phyloP scores from a whole-genome alignment of 1,140 invertebrate species.

The Drosophila tristis region DNA sequence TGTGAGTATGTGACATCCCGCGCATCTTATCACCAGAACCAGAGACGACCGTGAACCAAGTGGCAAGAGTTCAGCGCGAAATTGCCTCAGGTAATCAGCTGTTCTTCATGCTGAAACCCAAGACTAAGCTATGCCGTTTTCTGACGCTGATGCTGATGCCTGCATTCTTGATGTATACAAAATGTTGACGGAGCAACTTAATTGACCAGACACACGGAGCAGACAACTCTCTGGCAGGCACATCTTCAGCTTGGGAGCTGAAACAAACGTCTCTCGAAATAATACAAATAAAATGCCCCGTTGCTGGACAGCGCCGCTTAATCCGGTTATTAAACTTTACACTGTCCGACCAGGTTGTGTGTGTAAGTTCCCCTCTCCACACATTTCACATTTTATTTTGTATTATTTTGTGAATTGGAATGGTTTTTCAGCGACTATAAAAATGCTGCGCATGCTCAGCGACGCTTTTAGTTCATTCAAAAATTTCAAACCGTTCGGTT shows the following conservation, averaged over 20 bases:
- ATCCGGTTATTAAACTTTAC: conserved; percentile 82
- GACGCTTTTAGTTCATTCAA: conserved; percentile 70
- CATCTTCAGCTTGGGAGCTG: conserved; percentile 23
- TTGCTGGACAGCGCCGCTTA: conserved; percentile 45
- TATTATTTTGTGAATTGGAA: background rate
- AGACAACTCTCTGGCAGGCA: conserved; percentile 16
- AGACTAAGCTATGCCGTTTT: background rate
- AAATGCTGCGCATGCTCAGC: conserved; percentile 59
- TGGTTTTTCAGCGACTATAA: conserved; percentile 53
- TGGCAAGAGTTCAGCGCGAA: conserved; percentile 39
- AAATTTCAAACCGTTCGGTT: conserved; percentile 47
- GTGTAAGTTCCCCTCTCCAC: conserved; percentile 48
- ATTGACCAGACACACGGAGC: conserved; percentile 25
- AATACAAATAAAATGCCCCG: conserved; percentile 38
- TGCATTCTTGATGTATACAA: conserved; percentile 24
- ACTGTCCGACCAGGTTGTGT: conserved; percentile 43
- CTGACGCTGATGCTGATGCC: conserved; percentile 9
- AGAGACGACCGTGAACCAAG: conserved; percentile 38
- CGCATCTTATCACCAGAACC: conserved; percentile 7
- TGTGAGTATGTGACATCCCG: conserved; percentile 29
- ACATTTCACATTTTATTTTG: conserved; percentile 41
- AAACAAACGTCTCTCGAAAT: conserved; percentile 15
- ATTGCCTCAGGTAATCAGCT: conserved; percentile 31
- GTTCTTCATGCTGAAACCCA: conserved; percentile 9
- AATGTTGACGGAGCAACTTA: conserved; percentile 25